Conservation (phyloP, 2,888 invertebrate genomes). For the Drosophila borealis region DNA sequence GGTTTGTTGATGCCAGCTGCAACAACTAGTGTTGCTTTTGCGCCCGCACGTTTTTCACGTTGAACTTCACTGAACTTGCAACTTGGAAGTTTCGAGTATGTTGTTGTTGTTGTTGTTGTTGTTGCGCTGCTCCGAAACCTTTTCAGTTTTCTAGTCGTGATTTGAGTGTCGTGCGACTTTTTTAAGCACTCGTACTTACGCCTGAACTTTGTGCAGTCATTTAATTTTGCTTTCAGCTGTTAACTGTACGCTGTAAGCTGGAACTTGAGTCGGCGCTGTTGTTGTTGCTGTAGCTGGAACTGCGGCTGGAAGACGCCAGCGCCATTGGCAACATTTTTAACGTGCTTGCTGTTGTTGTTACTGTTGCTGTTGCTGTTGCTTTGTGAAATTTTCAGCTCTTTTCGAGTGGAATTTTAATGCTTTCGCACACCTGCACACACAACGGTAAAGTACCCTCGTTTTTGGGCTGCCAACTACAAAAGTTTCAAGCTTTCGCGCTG, state of each 20-base stretch:
- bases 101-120: slow-evolving; percentile 22
- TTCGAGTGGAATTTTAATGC: slow-evolving; percentile 79
- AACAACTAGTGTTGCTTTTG: slow-evolving; percentile 56
- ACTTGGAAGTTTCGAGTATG: slow-evolving; percentile 49
- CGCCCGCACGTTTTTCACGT: slow-evolving; percentile 81
- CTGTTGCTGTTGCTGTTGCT: slow-evolving; percentile 29
- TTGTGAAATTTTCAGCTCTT: slow-evolving; percentile 66
- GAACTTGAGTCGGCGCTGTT: slow-evolving; percentile 49
- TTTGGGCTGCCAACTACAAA: slow-evolving; percentile 70
- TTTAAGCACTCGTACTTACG: slow-evolving; percentile 58
- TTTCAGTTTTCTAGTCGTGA: slow-evolving; percentile 72
- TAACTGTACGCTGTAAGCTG: slow-evolving; percentile 61
- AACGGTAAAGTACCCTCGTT: slow-evolving; percentile 75
- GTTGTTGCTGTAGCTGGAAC: slow-evolving; percentile 13
- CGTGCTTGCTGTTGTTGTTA: slow-evolving; percentile 31
- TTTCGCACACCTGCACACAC: slow-evolving; percentile 78
- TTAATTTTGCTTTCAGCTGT: slow-evolving; percentile 74
- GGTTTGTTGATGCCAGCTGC: slow-evolving; percentile 38
- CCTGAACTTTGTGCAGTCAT: slow-evolving; percentile 78
- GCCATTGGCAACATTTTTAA: slow-evolving; percentile 38
- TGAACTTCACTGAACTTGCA: slow-evolving; percentile 80
- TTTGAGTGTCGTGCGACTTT: slow-evolving; percentile 80
- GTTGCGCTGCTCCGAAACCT: slow-evolving; percentile 59
- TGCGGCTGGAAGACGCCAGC: slow-evolving; percentile 50
- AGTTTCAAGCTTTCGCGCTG: slow-evolving; percentile 49